Evolutionary conservation across 2,888 invertebrate species (phyloP).

Genomic region (Lochmaea crataegi): DNA sequence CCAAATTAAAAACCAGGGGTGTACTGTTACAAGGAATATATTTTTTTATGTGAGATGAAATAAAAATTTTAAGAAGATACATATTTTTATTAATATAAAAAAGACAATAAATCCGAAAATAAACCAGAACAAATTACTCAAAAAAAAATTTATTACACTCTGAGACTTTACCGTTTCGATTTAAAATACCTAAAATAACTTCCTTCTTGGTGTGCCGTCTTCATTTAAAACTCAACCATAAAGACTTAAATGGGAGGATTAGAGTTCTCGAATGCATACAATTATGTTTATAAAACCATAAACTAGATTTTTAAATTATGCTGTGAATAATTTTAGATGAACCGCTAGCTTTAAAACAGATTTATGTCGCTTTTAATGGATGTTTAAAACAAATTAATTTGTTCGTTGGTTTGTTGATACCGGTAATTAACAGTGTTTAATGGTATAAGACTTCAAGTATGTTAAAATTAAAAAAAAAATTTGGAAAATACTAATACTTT

Average conservation of each 20-base stretch:
- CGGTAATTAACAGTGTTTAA: neutral
- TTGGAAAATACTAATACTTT: no score
- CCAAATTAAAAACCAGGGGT: no score
- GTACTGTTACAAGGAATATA: no score
- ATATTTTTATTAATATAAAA: no score
- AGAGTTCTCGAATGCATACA: neutral
- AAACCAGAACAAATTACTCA: no score
- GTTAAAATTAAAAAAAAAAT: no score
- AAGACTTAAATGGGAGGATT: conserved; percentile 1
- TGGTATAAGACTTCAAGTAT: no score
- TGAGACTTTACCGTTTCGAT: conserved; percentile 29
- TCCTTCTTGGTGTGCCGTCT: conserved; percentile 20
- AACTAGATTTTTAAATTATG: conserved; percentile 7
- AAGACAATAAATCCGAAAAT: no score
- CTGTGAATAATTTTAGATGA: neutral
- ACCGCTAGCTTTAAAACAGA: neutral
- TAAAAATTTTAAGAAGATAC: no score
- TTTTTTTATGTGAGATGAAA: no score
- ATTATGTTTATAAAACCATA: conserved; percentile 4
- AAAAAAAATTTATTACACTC: neutral
- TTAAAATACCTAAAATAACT: conserved; percentile 19
- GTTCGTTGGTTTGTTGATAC: neutral
- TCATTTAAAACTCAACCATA: conserved; percentile 1
- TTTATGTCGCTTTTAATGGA: neutral
- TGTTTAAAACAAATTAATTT: neutral